Evolutionary conservation across 2,888 invertebrate genomes (phyloP).

Genomic region (Cloeon dipterum): DNA sequence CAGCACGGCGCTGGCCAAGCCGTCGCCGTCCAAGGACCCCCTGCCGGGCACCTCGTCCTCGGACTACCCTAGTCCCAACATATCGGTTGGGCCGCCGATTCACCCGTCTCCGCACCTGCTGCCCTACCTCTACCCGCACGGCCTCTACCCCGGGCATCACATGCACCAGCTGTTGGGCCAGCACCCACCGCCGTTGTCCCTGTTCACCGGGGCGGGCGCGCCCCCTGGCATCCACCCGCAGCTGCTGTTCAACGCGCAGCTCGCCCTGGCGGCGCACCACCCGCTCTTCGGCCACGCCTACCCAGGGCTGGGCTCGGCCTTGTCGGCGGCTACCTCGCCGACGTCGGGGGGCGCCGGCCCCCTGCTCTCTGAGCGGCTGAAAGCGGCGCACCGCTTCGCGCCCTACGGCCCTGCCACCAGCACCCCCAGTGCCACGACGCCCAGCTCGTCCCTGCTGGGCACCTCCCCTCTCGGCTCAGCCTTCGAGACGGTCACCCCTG

Average conservation of each 20-base stretch:
- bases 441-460: slow-evolving; percentile 18
- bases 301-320: slow-evolving; percentile 20
- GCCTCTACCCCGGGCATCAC: slow-evolving; percentile 40
- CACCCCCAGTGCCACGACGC: slow-evolving; percentile 11
- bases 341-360: slow-evolving; percentile 8
- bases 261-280: slow-evolving; percentile 71
- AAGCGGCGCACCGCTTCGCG: slow-evolving; percentile 57
- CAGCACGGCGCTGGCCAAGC: slow-evolving; percentile 10
- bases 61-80: slow-evolving; percentile 70
- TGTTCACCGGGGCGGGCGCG: slow-evolving; percentile 13
- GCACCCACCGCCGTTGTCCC: slow-evolving; percentile 13
- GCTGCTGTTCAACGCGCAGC: slow-evolving; percentile 69
- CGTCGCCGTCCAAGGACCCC: slow-evolving; percentile 9
- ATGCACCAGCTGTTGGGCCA: slow-evolving; percentile 27
- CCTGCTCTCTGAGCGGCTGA: slow-evolving; percentile 19
- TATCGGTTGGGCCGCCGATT: slow-evolving; percentile 80
- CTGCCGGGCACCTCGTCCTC: slow-evolving; percentile 13
- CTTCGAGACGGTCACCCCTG: slow-evolving; percentile 73
- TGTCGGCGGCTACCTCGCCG: slow-evolving; percentile 9
- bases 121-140: slow-evolving; percentile 81
- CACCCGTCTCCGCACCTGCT: slow-evolving; percentile 73
- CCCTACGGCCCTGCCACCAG: slow-evolving; percentile 52
- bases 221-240: slow-evolving; percentile 46
- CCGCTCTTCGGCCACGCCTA: slow-evolving; percentile 45
- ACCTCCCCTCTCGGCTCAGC: slow-evolving; percentile 50